Conservation (phyloP, 2,113 vertebrate genomes). For the Erpornis zantholeuca region DNA sequence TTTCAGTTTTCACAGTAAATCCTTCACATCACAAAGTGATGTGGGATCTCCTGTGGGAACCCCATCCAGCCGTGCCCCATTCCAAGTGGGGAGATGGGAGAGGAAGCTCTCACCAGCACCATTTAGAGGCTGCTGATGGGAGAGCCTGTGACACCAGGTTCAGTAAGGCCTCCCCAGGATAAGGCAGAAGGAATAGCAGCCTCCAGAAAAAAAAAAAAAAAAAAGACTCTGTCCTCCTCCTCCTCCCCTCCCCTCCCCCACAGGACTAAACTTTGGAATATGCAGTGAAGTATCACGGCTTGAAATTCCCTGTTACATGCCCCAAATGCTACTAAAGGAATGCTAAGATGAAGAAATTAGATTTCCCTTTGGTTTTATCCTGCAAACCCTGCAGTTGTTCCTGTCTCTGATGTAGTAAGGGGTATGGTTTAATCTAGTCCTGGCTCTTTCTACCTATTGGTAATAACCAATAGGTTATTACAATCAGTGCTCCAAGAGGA, state of each 20-base stretch:
- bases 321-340: not conserved
- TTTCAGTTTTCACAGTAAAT: not conserved
- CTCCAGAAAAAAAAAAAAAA: not conserved
- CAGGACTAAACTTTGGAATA: not conserved
- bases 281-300: not conserved
- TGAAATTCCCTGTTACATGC: not conserved
- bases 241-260: not conserved
- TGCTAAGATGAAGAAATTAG: not conserved
- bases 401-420: not conserved
- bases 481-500: not conserved
- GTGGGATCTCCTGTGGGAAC: not conserved
- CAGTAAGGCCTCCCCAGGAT: not conserved
- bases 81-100: not conserved
- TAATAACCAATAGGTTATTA: too few relatives aligned
- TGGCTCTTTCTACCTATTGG: not conserved
- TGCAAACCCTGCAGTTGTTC: not conserved
- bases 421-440: not conserved
- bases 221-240: not conserved
- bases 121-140: not conserved
- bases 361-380: not conserved
- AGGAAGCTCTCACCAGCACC: not conserved
- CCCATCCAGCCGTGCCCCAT: not conserved
- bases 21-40: not conserved
- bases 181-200: not conserved
- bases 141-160: not conserved